Percentiles rank a stretch among this genome's conserved stretches.
phyloP scores from a whole-genome alignment of 2,113 vertebrate genomes.

The Boulengeromyrus knoepffleri region DNA sequence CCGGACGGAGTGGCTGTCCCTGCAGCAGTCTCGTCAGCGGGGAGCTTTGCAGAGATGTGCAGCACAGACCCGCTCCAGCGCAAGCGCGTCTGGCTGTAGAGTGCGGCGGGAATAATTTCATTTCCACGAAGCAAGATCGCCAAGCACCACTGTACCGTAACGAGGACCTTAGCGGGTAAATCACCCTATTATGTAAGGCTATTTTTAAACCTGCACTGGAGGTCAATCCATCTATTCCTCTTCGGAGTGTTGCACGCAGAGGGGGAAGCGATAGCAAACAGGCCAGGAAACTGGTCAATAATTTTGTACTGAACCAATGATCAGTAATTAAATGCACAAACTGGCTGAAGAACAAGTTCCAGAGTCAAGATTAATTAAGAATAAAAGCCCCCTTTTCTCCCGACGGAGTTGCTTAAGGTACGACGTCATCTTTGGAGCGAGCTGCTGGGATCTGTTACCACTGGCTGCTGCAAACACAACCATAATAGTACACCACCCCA shows the following conservation, averaged over 20 bases:
- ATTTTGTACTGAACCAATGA: constrained; percentile 3
- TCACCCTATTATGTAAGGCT: constrained; percentile 39
- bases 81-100: background rate
- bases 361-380: background rate
- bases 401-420: background rate
- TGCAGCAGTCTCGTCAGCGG: background rate
- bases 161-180: constrained; percentile 19
- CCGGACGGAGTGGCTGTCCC: background rate
- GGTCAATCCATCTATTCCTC: constrained; percentile 38
- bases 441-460: background rate
- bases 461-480: background rate
- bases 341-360: background rate
- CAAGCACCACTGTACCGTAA: constrained; percentile 17
- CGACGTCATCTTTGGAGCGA: background rate
- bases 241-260: constrained; percentile 29
- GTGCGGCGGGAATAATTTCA: constrained; percentile 4
- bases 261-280: constrained; percentile 23
- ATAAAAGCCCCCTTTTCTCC: background rate
- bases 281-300: constrained; percentile 25
- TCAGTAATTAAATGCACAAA: background rate
- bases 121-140: constrained; percentile 24
- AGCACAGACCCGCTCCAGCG: background rate
- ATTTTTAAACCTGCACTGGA: constrained; percentile 39
- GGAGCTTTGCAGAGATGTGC: background rate
- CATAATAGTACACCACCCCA: background rate